phyloP scores from a whole-genome alignment of 2,113 vertebrate genomes.

The Empidonax alnorum region DNA sequence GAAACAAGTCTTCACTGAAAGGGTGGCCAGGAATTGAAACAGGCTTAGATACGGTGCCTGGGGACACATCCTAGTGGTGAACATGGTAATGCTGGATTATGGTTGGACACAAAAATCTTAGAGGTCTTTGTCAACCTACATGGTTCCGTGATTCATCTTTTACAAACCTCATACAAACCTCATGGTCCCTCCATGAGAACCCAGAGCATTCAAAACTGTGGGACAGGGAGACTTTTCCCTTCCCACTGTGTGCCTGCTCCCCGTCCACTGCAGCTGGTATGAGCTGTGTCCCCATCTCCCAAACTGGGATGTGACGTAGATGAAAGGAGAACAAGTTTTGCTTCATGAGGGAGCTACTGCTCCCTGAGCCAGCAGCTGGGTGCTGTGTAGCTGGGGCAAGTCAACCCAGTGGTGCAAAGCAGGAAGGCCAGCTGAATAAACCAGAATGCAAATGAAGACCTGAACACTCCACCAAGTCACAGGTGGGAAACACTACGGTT shows the following conservation, averaged over 20 bases:
- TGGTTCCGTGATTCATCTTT: rapidly evolving
- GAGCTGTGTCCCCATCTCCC: neutral
- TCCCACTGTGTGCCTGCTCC: neutral
- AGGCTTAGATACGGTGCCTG: neutral
- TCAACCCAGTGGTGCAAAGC: neutral
- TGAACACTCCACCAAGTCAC: neutral
- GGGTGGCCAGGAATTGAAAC: neutral
- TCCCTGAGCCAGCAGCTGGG: neutral
- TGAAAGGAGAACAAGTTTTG: neutral
- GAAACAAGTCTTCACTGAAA: neutral
- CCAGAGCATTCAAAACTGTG: neutral
- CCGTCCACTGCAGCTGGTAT: neutral
- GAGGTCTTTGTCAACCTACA: neutral
- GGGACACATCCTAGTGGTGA: neutral
- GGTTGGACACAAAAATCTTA: neutral
- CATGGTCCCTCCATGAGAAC: neutral
- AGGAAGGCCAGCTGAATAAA: neutral
- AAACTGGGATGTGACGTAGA: rapidly evolving
- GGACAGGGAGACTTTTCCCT: neutral
- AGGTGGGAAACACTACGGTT: neutral
- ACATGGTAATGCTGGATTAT: neutral
- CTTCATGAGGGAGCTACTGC: neutral
- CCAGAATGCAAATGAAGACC: neutral
- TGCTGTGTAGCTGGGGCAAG: neutral
- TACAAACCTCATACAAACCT: neutral